Base-by-base conservation (phyloP, 2,113 vertebrate genomes). In the Drymodes brunneopygia region DNA sequence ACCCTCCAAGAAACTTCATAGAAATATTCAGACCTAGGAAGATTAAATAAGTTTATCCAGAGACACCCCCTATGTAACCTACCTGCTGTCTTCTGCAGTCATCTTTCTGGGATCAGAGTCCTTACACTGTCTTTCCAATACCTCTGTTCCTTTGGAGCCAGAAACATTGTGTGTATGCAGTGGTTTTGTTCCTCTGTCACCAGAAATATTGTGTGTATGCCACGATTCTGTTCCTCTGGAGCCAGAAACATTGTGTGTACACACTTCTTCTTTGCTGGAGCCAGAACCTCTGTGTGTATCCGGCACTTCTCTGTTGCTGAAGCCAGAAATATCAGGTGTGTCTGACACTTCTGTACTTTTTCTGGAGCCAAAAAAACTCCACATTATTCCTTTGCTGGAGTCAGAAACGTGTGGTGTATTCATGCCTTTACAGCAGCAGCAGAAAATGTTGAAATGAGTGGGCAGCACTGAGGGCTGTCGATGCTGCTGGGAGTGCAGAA, bases 61-160 rank as follows among this genome's bases (percentile, higher is more conserved):
- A 72, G 27, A 47, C 7, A 33, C 5, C 2, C 45, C 15, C 16
- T 6, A 7, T 51, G 31, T 71, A 86, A 89, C 84, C 13, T 84
- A 77, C 87, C 90, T 86, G 67, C 11, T 1, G 1, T 13, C 10
- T 83, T 51, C 54, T 48, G 64, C 61, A 72, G 33, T 16, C 7
- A 0, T 11, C 10, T 10, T 17, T 51, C 5, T 5, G 19, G 22
- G 12, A 19, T 27, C 14, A 23, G 8, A 1, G 0, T 8, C 3
- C 12, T 6, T 12, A 50, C 0, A 3, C 3, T 4, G 21, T 56
- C 12, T 22, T 81, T 44, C 18, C 23, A 5, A 15, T 5, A 7
- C 0, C 15, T 5, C 6, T 42, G 8, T 22, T 29, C 14, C 12
- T 35, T 25, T 35, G 31, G 8, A 2, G 4, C n/a, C 12, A 45